Evolutionary conservation across 2,888 invertebrate genomes (phyloP).

Genomic region (Phlogophora meticulosa): DNA sequence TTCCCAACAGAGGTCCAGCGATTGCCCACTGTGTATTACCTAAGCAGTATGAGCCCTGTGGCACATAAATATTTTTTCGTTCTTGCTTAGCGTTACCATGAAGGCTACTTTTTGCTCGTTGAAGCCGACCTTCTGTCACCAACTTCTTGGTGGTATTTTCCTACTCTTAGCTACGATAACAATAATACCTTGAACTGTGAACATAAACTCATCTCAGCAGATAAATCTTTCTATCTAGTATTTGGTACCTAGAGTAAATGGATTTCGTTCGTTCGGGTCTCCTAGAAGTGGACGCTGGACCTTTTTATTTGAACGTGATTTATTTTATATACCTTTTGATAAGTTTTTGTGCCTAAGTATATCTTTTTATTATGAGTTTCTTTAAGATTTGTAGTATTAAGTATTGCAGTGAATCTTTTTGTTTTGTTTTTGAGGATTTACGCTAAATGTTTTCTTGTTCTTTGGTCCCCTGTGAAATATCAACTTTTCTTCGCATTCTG

Average conservation of each 20-base stretch:
- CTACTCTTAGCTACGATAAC: conserved; percentile 13
- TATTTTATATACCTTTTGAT: conserved; percentile 7
- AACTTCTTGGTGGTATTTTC: background rate
- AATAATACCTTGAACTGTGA: conserved; percentile 37
- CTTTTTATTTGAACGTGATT: conserved; percentile 25
- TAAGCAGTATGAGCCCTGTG: too few relatives aligned
- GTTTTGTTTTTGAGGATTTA: background rate
- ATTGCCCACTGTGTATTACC: too few relatives aligned
- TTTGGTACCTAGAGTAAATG: conserved; percentile 32
- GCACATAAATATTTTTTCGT: too few relatives aligned
- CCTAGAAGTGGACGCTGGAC: conserved; percentile 13
- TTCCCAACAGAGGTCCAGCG: too few relatives aligned
- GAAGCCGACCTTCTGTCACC: conserved; percentile 23
- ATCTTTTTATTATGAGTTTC: background rate
- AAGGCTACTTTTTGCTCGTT: too few relatives aligned
- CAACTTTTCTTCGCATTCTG: too few relatives aligned
- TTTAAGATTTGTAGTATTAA: background rate
- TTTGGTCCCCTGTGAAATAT: background rate
- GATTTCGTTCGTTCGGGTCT: conserved; percentile 36
- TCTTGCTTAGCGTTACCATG: too few relatives aligned
- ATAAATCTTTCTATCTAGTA: conserved; percentile 42
- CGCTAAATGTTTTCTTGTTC: background rate
- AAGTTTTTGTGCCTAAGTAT: background rate
- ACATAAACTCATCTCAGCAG: conserved; percentile 11
- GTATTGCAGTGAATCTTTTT: too few relatives aligned